Percentiles rank a stretch among this genome's conserved stretches.
phyloP scores from a whole-genome alignment of 2,888 invertebrate genomes.

The Hemistola chrysoprasaria region DNA sequence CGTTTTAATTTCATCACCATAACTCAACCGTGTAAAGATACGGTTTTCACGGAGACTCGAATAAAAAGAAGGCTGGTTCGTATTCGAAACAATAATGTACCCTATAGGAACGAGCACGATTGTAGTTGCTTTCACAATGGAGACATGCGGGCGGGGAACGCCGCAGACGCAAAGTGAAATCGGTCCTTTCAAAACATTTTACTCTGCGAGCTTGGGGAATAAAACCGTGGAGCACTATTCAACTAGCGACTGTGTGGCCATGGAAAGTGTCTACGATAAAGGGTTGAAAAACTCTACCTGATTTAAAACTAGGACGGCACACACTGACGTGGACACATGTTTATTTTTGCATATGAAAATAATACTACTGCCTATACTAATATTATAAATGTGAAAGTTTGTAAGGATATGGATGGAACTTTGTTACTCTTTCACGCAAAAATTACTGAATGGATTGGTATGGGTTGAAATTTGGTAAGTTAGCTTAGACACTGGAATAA shows the following conservation, averaged over 20 bases:
- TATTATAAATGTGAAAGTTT: no score
- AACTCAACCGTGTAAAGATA: constrained; percentile 70
- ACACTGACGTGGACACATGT: constrained; percentile 14
- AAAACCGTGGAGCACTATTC: constrained; percentile 65
- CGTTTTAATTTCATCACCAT: constrained; percentile 75
- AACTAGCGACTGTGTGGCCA: constrained; percentile 52
- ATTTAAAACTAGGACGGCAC: constrained; percentile 32
- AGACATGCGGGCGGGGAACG: constrained; percentile 62
- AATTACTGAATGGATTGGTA: no score
- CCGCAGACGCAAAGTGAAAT: constrained; percentile 70
- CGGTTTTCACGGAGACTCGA: constrained; percentile 65
- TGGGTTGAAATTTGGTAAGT: no score
- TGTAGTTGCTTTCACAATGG: constrained; percentile 76
- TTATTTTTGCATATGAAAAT: constrained; percentile 7
- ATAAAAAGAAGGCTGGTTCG: constrained; percentile 69
- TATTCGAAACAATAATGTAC: constrained; percentile 76
- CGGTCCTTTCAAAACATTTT: constrained; percentile 81
- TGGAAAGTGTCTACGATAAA: constrained; percentile 53
- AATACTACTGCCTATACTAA: no score
- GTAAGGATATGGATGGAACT: no score
- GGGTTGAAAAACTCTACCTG: constrained; percentile 44
- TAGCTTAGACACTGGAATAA: no score
- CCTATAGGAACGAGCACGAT: constrained; percentile 48
- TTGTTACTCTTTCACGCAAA: no score
- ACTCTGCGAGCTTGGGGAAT: constrained; percentile 67